Base-by-base conservation (phyloP, 1,140 invertebrate genomes). In the Anadara kagoshimensis region DNA sequence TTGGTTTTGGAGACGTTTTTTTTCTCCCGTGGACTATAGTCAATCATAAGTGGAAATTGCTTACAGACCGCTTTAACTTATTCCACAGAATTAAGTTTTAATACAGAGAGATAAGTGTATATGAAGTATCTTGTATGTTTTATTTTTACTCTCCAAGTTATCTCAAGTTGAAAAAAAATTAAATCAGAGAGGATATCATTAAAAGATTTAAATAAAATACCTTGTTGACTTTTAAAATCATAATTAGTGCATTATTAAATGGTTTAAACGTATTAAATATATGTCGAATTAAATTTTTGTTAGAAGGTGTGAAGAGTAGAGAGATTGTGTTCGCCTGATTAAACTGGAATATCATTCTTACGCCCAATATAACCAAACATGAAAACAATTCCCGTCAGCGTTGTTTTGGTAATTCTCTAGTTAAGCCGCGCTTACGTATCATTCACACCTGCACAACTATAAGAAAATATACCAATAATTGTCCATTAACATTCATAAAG, bases 191-290 rank as follows among this genome's bases (percentile, higher is more conserved):
- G 29, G 7, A 7, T 36, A 36, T 36, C 29, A 36, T 36, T 36
- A 36, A 36, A 36, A 36, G 29, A 36, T 36, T 36, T 36, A 36
- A 36, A 36, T 36, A 36, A 36, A 36, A 36, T 36, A 36, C 29
- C 29, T 36, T 36, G 29, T 36, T 75, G 73, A 75, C 73, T 75
- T 75, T 70, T 53, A 45, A 75, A 70, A 75, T 75, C 67, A 63
- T 70, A 75, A 75, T 75, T 69, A 75, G 63, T 47, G 65, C 62
- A 61, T 44, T 70, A 59, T 75, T 44, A 24, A 44, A 67, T 29
- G 53, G 64, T 54, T 51, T 67, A 36, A 53, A 64, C 18, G 36
- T 56, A 26, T 18, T 20, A 16, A 54, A 24, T 67, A n/a, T n/a
- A n/a, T 54, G 53, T 41, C 41, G 64, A 14, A 54, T 56, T 56